Base-by-base conservation (phyloP, 2,797 vertebrate species). In the Betta splendens region DNA sequence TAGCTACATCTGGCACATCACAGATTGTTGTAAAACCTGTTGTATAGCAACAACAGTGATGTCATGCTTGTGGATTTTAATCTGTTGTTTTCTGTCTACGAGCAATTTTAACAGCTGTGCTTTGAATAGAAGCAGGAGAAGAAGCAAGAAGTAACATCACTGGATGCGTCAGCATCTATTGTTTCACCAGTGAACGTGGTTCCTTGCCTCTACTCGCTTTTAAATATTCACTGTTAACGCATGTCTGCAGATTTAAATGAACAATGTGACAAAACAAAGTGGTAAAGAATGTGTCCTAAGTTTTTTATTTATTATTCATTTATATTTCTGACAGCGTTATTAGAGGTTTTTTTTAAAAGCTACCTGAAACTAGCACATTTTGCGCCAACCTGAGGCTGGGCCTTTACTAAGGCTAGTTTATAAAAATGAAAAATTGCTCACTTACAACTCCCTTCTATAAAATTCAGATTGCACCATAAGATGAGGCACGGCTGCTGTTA, bases 11-110 rank as follows among this genome's bases (percentile, higher is more conserved):
- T 51, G 48, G 37, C 25, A 69, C 13, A 18, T 20, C 21, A 29
- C 2, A 1, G 36, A 20, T 50, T 64, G 47, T 62, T 68, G 59
- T 71, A 13, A 60, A 51, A 66, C 57, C n/a, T n/a, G 38, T 76
- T 64, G 54, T 52, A 22, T 49, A 50, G 63, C 46, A 77, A 61
- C 46, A 28, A 57, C 10, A 49, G 39, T 62, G 50, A 62, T 1
- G 3, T 46, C 51, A 66, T 51, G 18, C 21, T 29, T 46, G 35
- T 62, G 44, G 39, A 61, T 67, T 59, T 39, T 48, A 61, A 69
- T 35, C 26, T 40, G 16, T 18, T 36, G 46, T 45, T 69, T 53
- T 47, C 2, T 65, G 26, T 60, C 26, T 56, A 21, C 15, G 26
- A 47, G 20, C 1, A 3, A 17, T 18, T 5, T 15, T 18, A 56